Evolutionary conservation across 2,113 vertebrate species (phyloP).

Genomic region (Prochilodus magdalenae): DNA sequence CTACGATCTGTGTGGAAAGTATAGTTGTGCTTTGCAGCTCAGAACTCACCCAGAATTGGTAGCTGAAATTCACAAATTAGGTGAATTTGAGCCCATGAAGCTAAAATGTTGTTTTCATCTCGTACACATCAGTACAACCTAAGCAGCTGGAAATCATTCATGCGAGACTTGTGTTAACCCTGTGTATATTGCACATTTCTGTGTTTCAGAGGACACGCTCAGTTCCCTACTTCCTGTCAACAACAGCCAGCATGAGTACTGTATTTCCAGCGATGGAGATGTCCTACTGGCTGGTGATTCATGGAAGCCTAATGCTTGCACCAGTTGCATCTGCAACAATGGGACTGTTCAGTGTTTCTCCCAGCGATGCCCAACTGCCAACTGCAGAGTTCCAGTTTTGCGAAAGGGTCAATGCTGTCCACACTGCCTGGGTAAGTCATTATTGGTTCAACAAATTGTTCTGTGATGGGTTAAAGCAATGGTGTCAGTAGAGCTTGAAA

Average conservation of each 20-base stretch:
- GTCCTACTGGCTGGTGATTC: constrained; percentile 78
- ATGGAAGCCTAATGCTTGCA: constrained; percentile 81
- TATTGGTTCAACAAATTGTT: no score
- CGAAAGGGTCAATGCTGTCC: constrained; percentile 85
- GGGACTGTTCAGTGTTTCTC: constrained; percentile 82
- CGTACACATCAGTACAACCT: no score
- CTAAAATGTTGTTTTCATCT: no score
- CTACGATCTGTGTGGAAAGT: constrained; percentile 49
- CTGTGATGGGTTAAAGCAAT: no score
- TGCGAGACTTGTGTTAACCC: background rate
- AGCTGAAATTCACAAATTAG: background rate
- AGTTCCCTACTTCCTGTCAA: constrained; percentile 73
- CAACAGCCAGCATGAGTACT: constrained; percentile 75
- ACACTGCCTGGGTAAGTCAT: constrained; percentile 78
- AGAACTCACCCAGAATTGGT: background rate
- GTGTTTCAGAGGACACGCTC: constrained; percentile 68
- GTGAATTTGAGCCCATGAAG: background rate
- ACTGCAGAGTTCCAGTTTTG: constrained; percentile 79
- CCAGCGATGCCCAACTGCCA: constrained; percentile 75
- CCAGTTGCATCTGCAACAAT: constrained; percentile 81
- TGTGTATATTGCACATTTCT: constrained; percentile 9
- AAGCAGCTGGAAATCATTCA: no score
- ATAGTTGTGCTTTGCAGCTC: background rate
- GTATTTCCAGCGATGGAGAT: constrained; percentile 80
- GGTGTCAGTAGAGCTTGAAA: no score